A percentile compares a stretch with the other conserved stretches of the same genome.
Evolutionary conservation across 1,140 invertebrate genomes (phyloP).

Genomic region (Gonioctena quinquepunctata): DNA sequence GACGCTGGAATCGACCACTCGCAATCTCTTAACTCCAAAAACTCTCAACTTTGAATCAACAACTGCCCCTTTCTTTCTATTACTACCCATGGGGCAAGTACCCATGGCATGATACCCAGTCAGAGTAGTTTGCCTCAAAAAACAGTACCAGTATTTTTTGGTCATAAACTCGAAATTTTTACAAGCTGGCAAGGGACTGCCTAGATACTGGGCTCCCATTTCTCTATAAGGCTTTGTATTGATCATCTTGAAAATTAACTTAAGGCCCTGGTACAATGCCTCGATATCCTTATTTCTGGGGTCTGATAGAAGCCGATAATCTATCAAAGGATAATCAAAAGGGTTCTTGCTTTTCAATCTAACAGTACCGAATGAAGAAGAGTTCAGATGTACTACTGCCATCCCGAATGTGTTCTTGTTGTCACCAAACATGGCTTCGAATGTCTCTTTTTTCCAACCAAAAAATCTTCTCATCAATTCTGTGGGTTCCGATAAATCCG

Average conservation of each 20-base stretch:
- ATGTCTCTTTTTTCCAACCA: neutral
- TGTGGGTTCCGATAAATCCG: neutral
- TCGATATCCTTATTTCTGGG: conserved; percentile 56
- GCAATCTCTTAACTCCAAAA: conserved; percentile 33
- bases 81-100: conserved; percentile 48
- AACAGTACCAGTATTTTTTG: conserved; percentile 48
- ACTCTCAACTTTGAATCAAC: conserved; percentile 34
- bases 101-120: conserved; percentile 45
- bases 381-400: conserved; percentile 68
- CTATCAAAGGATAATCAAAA: conserved; percentile 73
- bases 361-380: conserved; percentile 64
- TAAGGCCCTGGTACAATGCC: conserved; percentile 4
- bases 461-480: neutral
- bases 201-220: neutral
- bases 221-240: conserved; percentile 2
- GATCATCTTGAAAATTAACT: conserved; percentile 1
- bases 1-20: conserved; percentile 46
- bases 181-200: conserved; percentile 40
- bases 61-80: conserved; percentile 21
- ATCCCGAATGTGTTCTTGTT: conserved; percentile 73
- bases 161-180: conserved; percentile 23
- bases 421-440: conserved; percentile 58
- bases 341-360: conserved; percentile 66
- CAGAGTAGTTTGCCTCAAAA: conserved; percentile 35
- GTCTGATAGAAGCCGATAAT: conserved; percentile 75